Evolutionary conservation across 1,140 invertebrate genomes (phyloP).

Genomic region (Panagrolaimus sp.): DNA sequence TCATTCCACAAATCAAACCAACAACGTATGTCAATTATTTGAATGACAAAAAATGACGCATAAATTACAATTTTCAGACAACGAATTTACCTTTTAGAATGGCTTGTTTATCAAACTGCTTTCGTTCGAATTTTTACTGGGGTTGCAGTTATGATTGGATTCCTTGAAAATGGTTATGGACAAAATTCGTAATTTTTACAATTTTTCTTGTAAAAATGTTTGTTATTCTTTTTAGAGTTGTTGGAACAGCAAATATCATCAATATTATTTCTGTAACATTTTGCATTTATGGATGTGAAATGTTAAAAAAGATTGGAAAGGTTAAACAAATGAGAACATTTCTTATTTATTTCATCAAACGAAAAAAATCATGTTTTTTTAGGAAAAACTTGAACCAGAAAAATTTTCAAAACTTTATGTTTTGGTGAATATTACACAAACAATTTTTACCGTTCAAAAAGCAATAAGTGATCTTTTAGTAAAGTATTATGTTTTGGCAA

Average conservation of each 20-base stretch:
- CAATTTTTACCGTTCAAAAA: conserved; percentile 2
- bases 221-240: background rate
- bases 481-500: background rate
- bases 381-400: conserved; percentile 1
- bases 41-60: background rate
- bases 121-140: conserved; percentile 3
- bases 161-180: conserved; percentile 1
- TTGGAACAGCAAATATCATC: background rate
- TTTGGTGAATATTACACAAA: background rate
- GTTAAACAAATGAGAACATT: background rate
- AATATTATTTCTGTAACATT: background rate
- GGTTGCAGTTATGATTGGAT: background rate
- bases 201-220: background rate
- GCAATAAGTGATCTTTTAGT: background rate
- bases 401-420: background rate
- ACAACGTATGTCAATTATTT: background rate
- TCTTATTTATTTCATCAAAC: background rate
- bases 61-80: background rate
- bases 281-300: conserved; percentile 12
- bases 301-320: conserved; percentile 12
- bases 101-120: conserved; percentile 15
- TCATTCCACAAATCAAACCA: background rate
- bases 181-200: conserved; percentile 1
- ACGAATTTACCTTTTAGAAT: background rate
- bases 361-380: background rate